Evolutionary conservation across 2,113 vertebrate species (phyloP).

Genomic region (Siniperca chuatsi): DNA sequence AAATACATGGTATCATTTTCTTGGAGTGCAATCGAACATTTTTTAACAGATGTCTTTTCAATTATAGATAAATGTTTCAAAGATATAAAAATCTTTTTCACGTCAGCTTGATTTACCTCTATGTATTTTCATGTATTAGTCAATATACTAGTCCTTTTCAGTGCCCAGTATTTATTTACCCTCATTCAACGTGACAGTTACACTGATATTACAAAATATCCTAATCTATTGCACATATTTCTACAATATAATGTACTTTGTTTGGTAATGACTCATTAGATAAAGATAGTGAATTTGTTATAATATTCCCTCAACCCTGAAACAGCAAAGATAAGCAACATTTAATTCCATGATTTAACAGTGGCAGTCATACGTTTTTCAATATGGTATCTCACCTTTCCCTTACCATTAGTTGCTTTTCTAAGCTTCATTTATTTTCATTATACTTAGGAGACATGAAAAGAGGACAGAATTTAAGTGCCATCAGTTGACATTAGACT

Average conservation of each 20-base stretch:
- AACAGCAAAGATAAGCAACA: background rate
- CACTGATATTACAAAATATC: background rate
- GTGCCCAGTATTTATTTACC: background rate
- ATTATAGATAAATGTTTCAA: background rate
- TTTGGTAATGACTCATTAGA: background rate
- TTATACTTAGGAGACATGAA: background rate
- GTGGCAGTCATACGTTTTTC: background rate
- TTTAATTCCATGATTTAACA: background rate
- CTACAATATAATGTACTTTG: background rate
- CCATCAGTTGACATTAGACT: background rate
- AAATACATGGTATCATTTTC: background rate
- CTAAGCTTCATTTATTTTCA: slow-evolving; percentile 17
- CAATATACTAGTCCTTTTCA: background rate
- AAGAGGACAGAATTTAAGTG: background rate
- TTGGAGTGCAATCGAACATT: background rate
- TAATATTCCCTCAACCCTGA: slow-evolving; percentile 11
- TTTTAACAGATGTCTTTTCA: background rate
- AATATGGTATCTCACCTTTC: background rate
- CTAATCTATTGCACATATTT: slow-evolving; percentile 4
- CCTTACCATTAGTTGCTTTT: slow-evolving; percentile 13
- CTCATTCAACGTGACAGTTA: background rate
- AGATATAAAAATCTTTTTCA: background rate
- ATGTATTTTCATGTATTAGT: background rate
- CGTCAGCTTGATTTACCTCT: background rate
- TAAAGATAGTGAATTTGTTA: background rate